Percentiles rank a stretch among this genome's conserved stretches.
Conservation (phyloP, 2,113 vertebrate genomes). For the Haplochromis vanheusdeni region DNA sequence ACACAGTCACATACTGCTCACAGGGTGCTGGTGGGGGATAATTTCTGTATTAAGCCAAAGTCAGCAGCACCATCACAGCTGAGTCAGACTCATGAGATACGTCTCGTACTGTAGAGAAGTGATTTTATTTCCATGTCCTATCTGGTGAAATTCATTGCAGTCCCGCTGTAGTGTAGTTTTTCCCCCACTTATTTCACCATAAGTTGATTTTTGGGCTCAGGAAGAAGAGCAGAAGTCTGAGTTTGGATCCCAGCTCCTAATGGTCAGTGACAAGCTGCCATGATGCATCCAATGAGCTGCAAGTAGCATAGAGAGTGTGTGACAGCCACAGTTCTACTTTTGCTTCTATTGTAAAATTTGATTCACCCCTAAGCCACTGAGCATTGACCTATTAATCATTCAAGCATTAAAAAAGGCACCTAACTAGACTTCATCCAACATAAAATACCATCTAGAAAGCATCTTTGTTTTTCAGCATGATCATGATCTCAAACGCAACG, state of each 20-base stretch:
- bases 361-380: background rate
- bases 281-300: background rate
- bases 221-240: background rate
- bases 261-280: background rate
- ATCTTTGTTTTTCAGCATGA: background rate
- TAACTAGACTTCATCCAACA: background rate
- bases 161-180: background rate
- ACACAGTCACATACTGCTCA: background rate
- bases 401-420: background rate
- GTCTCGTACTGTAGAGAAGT: background rate
- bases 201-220: background rate
- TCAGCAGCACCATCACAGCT: background rate
- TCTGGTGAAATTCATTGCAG: background rate
- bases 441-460: background rate
- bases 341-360: background rate
- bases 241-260: background rate
- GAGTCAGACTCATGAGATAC: background rate
- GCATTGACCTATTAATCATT: background rate
- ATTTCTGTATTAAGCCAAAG: background rate
- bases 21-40: background rate
- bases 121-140: background rate
- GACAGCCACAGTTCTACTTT: background rate
- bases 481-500: background rate
- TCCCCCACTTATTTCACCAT: fast-evolving
- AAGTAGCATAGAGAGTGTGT: background rate